Percentiles rank a stretch among this genome's conserved stretches.
Evolutionary conservation across 1,140 invertebrate genomes (phyloP).

Genomic region (Ganaspis sp.): DNA sequence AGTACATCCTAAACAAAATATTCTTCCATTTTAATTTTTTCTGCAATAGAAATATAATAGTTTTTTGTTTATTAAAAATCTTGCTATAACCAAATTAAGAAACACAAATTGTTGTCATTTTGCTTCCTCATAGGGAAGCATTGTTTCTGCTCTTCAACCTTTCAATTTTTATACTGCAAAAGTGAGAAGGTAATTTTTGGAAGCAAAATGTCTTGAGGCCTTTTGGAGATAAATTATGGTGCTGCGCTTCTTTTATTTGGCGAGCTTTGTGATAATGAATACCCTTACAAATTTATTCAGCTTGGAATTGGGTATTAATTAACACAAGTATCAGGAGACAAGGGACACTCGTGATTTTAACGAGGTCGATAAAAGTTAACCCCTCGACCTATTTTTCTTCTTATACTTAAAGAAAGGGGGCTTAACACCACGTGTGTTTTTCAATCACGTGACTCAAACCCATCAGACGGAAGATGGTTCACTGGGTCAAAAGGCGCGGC

Average conservation of each 20-base stretch:
- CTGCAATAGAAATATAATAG: background rate
- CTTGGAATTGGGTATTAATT: background rate
- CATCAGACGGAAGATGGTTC: slow-evolving; percentile 17
- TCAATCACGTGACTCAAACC: background rate
- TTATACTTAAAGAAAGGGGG: slow-evolving; percentile 2
- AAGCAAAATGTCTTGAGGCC: background rate
- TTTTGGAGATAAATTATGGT: background rate
- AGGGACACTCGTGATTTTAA: background rate
- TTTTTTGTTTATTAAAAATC: too few relatives aligned
- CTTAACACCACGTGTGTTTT: background rate
- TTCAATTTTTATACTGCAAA: too few relatives aligned
- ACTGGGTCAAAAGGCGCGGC: slow-evolving; percentile 12
- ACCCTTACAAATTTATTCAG: background rate
- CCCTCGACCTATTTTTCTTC: slow-evolving; percentile 22
- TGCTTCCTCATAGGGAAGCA: too few relatives aligned
- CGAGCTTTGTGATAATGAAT: background rate
- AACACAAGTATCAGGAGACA: background rate
- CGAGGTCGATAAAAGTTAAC: slow-evolving; percentile 24
- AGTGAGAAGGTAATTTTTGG: too few relatives aligned
- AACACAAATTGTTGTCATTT: too few relatives aligned
- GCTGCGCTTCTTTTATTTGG: background rate
- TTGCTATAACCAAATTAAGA: too few relatives aligned
- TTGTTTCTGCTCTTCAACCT: too few relatives aligned
- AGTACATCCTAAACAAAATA: background rate
- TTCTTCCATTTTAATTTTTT: background rate